These are phyloP conservation scores for Palythoa grandiflora DNA, from an alignment of 92 coral and sea anemone genomes.

Conservation along the genomic window DNA sequence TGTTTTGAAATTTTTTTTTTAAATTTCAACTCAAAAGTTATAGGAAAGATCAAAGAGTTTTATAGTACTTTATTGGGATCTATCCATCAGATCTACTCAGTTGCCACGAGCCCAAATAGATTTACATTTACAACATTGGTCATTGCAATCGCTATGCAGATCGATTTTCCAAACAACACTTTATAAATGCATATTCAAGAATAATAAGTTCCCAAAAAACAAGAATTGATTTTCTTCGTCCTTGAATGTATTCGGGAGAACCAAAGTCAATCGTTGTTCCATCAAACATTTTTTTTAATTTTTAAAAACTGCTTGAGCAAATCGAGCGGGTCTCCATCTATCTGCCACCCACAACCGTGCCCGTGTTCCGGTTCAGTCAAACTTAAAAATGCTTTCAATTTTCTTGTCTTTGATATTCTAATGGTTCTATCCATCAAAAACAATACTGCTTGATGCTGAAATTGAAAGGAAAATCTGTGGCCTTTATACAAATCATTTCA, in stretches of 20 bases:
- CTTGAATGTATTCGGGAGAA: background rate
- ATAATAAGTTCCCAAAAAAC: no score
- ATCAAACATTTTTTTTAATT: background rate
- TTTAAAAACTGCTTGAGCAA: background rate
- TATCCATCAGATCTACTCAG: no score
- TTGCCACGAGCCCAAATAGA: no score
- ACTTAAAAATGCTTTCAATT: background rate
- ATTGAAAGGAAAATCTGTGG: constrained; percentile 40
- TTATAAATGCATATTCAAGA: no score
- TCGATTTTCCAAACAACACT: no score
- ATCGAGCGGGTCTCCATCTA: background rate
- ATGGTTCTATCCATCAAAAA: background rate
- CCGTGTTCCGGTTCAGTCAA: background rate
- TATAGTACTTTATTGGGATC: no score
- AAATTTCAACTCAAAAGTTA: no score
- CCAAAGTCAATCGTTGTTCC: background rate
- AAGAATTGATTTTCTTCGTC: no score
- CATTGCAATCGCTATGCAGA: no score
- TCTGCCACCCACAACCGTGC: background rate
- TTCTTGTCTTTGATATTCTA: background rate
- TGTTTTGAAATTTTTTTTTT: no score
- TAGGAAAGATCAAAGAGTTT: no score
- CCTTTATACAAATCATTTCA: constrained; percentile 43
- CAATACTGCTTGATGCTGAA: constrained; percentile 33
- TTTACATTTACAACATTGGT: no score